Conservation (phyloP, 2,888 invertebrate species). For the Drosophila histrio region DNA sequence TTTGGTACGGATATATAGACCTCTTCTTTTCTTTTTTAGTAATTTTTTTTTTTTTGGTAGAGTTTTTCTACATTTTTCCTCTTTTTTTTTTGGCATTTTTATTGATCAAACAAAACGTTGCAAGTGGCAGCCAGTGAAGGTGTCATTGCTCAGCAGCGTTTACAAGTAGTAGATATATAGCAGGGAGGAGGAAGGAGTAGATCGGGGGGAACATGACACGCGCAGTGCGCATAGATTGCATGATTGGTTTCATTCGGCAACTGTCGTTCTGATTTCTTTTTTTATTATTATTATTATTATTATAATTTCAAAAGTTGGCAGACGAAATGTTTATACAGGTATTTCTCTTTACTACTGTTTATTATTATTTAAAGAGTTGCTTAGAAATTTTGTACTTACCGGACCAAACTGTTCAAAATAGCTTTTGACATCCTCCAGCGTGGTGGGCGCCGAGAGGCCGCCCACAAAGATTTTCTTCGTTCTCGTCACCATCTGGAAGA, state of each 20-base stretch:
- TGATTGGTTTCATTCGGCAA: constrained; percentile 70
- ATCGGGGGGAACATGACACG: constrained; percentile 36
- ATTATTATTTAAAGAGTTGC: neutral
- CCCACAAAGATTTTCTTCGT: constrained; percentile 99
- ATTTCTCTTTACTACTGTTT: neutral
- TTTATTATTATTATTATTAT: constrained; percentile 47
- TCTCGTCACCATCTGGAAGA: constrained; percentile 97
- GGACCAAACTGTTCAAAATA: constrained; percentile 99
- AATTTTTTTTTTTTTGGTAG: constrained; percentile 13
- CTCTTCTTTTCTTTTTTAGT: constrained; percentile 12
- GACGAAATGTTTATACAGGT: constrained; percentile 20
- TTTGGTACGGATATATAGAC: constrained; percentile 62
- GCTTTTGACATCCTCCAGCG: constrained; percentile 99
- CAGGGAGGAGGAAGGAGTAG: neutral
- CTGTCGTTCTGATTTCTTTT: constrained; percentile 65
- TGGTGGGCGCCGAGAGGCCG: constrained; percentile 99
- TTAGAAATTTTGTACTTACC: constrained; percentile 88
- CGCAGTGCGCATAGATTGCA: constrained; percentile 76
- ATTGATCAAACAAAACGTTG: constrained; percentile 82
- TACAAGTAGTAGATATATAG: constrained; percentile 11
- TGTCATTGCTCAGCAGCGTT: constrained; percentile 67
- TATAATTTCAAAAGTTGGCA: constrained; percentile 39
- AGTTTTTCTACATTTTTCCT: constrained; percentile 18
- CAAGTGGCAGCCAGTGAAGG: constrained; percentile 76
- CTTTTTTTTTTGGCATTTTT: constrained; percentile 70